Conservation (phyloP, 2,113 vertebrate species). For the Hippopotamus amphibius region DNA sequence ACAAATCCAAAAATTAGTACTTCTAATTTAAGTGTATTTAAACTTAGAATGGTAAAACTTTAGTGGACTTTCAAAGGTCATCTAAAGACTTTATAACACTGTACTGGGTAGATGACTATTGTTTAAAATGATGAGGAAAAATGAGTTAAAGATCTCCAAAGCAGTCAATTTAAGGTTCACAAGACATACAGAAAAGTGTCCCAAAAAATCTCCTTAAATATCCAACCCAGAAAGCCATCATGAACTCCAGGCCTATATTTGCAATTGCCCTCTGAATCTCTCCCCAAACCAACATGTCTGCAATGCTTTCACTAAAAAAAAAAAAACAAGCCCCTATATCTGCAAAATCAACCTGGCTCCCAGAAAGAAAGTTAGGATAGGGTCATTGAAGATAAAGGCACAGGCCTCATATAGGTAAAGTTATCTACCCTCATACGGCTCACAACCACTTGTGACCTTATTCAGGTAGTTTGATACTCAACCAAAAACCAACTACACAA, state of each 20-base stretch:
- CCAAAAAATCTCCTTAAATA: neutral
- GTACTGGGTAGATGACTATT: neutral
- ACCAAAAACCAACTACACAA: neutral
- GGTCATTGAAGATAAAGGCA: conserved; percentile 12
- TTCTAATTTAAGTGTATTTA: neutral
- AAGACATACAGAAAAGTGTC: neutral
- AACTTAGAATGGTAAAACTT: neutral
- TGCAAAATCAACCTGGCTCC: neutral
- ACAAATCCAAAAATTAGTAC: neutral
- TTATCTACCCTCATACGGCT: neutral
- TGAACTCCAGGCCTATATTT: neutral
- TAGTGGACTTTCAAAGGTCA: neutral
- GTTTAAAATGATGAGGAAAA: conserved; percentile 9
- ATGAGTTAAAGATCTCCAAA: neutral
- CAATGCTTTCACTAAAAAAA: neutral
- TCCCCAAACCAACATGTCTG: neutral
- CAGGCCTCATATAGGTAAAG: neutral
- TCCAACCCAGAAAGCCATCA: neutral
- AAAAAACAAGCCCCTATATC: neutral
- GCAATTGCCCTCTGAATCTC: neutral
- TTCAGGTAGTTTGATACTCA: neutral
- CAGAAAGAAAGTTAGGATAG: neutral
- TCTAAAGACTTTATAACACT: neutral
- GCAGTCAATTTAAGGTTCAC: neutral
- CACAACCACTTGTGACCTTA: neutral